phyloP scores from a whole-genome alignment of 1,140 invertebrate species.

The Trachymyrmex septentrionalis region DNA sequence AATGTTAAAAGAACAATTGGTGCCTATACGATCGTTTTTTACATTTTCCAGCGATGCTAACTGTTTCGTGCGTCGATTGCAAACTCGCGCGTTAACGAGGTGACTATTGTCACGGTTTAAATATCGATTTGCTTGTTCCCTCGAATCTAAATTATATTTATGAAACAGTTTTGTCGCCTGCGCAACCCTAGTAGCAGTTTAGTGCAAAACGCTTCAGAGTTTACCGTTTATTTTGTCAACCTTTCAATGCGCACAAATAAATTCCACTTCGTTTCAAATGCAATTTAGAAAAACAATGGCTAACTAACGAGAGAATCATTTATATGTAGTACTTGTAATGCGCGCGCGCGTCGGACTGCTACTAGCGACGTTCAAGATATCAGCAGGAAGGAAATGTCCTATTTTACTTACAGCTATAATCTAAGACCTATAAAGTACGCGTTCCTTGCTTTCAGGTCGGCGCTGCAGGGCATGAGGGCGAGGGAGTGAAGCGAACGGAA shows the following conservation, averaged over 20 bases:
- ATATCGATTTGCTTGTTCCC: constrained; percentile 53
- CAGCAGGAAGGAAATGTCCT: not conserved
- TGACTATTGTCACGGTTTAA: constrained; percentile 42
- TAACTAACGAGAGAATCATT: not conserved
- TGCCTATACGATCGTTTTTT: constrained; percentile 33
- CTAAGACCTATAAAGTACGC: not conserved
- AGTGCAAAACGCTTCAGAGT: not conserved
- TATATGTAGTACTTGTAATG: not conserved
- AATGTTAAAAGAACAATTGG: constrained; percentile 46
- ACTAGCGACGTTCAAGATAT: constrained; percentile 1
- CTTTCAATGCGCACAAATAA: not conserved
- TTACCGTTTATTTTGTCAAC: not conserved
- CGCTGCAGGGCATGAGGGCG: constrained; percentile 11
- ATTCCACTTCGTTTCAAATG: not conserved
- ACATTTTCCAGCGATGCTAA: constrained; percentile 35
- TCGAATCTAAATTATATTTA: constrained; percentile 52
- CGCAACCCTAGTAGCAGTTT: constrained; percentile 10
- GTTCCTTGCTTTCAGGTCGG: not conserved
- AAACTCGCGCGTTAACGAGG: constrained; percentile 46
- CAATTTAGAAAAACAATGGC: not conserved
- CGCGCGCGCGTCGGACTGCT: not conserved
- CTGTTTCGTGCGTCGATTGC: constrained; percentile 51
- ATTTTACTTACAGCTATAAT: constrained; percentile 53
- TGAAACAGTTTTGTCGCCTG: constrained; percentile 38
- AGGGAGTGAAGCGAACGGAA: not conserved